Evolutionary conservation across 2,797 vertebrate species (phyloP).

Genomic region (Neosalanx taihuensis): DNA sequence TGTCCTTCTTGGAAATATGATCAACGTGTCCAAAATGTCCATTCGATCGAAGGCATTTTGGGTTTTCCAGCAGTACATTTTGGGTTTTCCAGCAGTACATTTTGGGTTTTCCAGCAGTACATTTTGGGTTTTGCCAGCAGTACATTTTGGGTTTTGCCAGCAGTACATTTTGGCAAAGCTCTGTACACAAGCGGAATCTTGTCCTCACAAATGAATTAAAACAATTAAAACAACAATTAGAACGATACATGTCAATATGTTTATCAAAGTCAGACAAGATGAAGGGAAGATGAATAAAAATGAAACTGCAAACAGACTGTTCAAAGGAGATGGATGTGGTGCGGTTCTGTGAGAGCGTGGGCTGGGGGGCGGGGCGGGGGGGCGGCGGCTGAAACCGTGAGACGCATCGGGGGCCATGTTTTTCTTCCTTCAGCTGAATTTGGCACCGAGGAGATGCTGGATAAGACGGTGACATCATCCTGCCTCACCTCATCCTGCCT

Average conservation of each 20-base stretch:
- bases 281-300: too few species aligned
- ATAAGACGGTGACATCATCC: slow-evolving; percentile 1
- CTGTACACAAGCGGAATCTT: too few species aligned
- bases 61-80: too few species aligned
- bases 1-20: neutral
- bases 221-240: too few species aligned
- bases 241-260: too few species aligned
- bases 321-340: neutral
- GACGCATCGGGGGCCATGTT: neutral
- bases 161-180: too few species aligned
- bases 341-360: neutral
- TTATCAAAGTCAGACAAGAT: too few species aligned
- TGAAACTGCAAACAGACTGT: neutral
- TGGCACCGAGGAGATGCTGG: neutral
- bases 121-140: too few species aligned
- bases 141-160: neutral
- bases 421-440: slow-evolving; percentile 5
- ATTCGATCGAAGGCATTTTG: neutral
- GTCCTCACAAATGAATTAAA: too few species aligned
- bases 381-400: too few species aligned
- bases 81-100: too few species aligned
- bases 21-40: neutral
- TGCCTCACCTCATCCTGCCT: neutral
- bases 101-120: too few species aligned
- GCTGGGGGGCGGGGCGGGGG: neutral